Evolutionary conservation across 1,140 invertebrate species (phyloP).

Genomic region (Cyclina sinensis): DNA sequence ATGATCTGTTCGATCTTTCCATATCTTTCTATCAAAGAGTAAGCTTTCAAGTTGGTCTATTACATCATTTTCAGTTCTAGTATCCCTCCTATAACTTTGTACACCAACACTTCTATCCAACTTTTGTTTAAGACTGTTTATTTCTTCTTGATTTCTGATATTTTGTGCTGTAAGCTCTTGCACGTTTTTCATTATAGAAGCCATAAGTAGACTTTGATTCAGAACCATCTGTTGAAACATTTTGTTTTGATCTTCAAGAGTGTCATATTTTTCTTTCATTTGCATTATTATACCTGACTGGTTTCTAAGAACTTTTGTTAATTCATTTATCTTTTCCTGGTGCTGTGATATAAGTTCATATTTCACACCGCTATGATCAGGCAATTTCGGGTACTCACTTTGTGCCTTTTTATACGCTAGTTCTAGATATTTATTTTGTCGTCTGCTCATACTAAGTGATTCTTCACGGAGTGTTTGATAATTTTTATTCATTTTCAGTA

Average conservation of each 20-base stretch:
- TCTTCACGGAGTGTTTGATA: constrained; percentile 74
- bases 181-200: constrained; percentile 76
- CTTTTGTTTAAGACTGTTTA: constrained; percentile 65
- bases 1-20: not conserved
- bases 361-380: constrained; percentile 58
- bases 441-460: constrained; percentile 73
- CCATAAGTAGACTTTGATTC: constrained; percentile 80
- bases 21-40: not conserved
- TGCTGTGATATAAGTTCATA: constrained; percentile 75
- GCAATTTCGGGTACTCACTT: not conserved
- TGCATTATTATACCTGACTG: constrained; percentile 74
- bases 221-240: constrained; percentile 80
- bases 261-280: constrained; percentile 72
- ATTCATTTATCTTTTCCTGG: constrained; percentile 74
- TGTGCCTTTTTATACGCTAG: constrained; percentile 70
- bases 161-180: constrained; percentile 79
- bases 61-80: not conserved
- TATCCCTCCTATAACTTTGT: not conserved
- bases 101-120: constrained; percentile 31
- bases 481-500: constrained; percentile 81
- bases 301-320: constrained; percentile 74
- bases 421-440: constrained; percentile 77
- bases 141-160: constrained; percentile 72
- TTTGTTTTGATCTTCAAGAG: constrained; percentile 80
- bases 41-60: constrained; percentile 48